Base-by-base conservation (phyloP, 2,113 vertebrate genomes). In the Toxotes jaculatrix region DNA sequence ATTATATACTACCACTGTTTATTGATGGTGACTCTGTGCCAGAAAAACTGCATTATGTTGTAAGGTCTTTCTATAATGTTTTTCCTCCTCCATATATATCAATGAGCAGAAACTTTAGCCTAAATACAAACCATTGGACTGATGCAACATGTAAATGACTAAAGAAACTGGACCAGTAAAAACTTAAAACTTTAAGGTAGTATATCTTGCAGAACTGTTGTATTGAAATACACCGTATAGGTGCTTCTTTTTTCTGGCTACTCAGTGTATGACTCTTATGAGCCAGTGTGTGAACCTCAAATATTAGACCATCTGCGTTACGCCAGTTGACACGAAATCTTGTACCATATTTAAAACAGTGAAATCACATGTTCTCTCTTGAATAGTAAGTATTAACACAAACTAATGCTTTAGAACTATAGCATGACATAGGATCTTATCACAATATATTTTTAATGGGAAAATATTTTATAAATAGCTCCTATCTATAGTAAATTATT, bases 321-420 rank as follows among this genome's bases (percentile, higher is more conserved):
- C 3, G n/a, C 27, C 38, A 38, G 27, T 49, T 23, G 6, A 79
- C 19, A 69, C 13, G 21, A 51, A 65, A 71, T 42, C 63, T 13
- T 62, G 68, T 62, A 72, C 27, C 38, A 13, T 40, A 56, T 32
- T 34, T 31, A 69, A 66, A 79, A 69, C 43, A 64, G 40, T 66
- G 27, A 74, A 85, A 85, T 67, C 47, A 81, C 57, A 43, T 43
- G 17, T 53, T 59, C 23, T 77, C 65, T 74, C 27, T 65, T 45
- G 38, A 71, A 74, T 67, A 79, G 65, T 51, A 76, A 81, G 59
- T 38, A 61, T 69, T 34, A 38, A 43, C 5, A 77, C 63, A 83
- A 79, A 66, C 17, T 60, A 69, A 75, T 8, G 7, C 49, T 80
- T 87, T 61, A 57, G 68, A 87, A 86, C 51, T 66, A 86, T n/a